Base-by-base conservation (phyloP, 2,113 vertebrate species). In the Pleuronectes platessa region DNA sequence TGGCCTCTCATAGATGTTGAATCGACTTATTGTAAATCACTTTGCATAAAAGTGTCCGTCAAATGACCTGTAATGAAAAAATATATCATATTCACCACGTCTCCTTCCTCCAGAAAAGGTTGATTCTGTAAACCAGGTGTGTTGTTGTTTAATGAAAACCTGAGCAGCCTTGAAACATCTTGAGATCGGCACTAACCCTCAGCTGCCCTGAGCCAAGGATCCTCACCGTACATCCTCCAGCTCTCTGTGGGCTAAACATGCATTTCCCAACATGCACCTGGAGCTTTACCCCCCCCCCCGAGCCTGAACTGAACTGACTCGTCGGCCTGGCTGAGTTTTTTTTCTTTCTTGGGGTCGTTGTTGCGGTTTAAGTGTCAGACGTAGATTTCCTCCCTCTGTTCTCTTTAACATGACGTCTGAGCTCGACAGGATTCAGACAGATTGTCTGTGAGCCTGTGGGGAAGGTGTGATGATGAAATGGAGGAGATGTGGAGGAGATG, bases 331-430 rank as follows among this genome's bases (percentile, higher is more conserved):
- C 8, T 7, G 40, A 9, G 23, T 61, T 51, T 5, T 61, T 11
- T 15, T 62, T 40, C n/a, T 61, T n/a, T 40, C n/a, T 14, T 20
- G 7, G 15, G 42, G 75, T 64, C 61, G 65, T 59, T 37, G 26
- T 58, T 58, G 67, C 45, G 70, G 82, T 71, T 77, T 35, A 60
- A 1, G 64, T 15, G 45, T 60, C 72, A 40, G 37, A 42, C 54
- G 42, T 49, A 51, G 42, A 42, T 23, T 68, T 40, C 63, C 56
- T 35, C 61, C 47, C 49, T n/a, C n/a, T 51, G n/a, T 21, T 56
- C 56, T 23, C 12, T 20, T 35, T 42, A 27, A 53, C 17, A 12
- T 56, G 21, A 72, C 35, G 61, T 69, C 68, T 64, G 65, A 78
- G 63, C 55, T 66, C 18, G 10, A 64, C 21, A 0, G 59, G 60